Conservation (phyloP, 2,797 vertebrate genomes). For the Cossypha polioptera region DNA sequence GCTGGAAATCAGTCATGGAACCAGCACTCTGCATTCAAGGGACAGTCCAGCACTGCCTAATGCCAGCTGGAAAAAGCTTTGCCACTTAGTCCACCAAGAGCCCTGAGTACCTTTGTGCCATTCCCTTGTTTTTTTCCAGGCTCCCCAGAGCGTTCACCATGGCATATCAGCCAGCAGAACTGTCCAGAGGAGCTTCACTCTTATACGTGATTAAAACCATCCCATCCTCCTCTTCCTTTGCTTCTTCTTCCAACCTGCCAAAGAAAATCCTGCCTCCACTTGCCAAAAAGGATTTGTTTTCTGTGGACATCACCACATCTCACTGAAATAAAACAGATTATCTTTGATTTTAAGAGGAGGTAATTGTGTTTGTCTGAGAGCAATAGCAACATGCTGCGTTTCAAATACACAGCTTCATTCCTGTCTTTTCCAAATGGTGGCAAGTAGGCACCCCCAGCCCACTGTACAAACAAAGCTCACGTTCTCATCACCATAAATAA, state of each 20-base stretch:
- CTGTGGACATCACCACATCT: constrained; percentile 2
- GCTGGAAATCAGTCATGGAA: neutral
- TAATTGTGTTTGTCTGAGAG: constrained; percentile 34
- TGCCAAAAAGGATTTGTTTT: constrained; percentile 44
- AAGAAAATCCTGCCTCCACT: constrained; percentile 60
- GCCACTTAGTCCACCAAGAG: neutral
- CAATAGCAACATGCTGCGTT: neutral
- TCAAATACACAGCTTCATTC: neutral
- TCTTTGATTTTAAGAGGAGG: constrained; percentile 26
- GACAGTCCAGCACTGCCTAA: neutral
- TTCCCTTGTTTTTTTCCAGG: neutral
- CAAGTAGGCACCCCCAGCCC: neutral
- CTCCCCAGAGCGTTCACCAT: neutral
- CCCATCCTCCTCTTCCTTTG: constrained; percentile 63
- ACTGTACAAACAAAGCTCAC: neutral
- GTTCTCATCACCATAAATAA: neutral
- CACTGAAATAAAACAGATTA: constrained; percentile 12
- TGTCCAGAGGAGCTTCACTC: constrained; percentile 58
- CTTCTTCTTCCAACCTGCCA: constrained; percentile 60
- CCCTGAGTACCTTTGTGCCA: neutral
- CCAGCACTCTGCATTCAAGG: neutral
- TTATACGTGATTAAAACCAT: constrained; percentile 70
- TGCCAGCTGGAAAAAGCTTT: neutral
- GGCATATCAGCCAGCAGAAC: neutral
- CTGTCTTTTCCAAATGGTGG: neutral